A percentile compares a stretch with the other conserved stretches of the same genome.
Evolutionary conservation across 2,888 invertebrate genomes (phyloP).

Genomic region (Syritta pipiens): DNA sequence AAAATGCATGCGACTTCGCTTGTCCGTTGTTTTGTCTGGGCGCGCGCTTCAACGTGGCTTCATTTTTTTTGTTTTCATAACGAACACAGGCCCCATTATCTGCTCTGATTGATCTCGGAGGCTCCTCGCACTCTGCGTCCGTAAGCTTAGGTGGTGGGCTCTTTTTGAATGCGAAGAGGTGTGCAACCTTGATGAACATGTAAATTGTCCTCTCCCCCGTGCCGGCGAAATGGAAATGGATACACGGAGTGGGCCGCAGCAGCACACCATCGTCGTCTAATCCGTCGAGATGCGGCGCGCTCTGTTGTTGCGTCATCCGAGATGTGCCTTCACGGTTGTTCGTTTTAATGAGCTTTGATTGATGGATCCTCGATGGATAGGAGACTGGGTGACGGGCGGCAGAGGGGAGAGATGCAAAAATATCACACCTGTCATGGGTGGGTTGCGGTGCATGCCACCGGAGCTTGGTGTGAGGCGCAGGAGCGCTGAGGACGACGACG

Average conservation of each 20-base stretch:
- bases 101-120: slow-evolving; percentile 61
- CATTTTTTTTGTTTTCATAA: slow-evolving; percentile 43
- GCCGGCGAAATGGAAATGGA: slow-evolving; percentile 38
- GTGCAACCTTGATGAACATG: slow-evolving; percentile 67
- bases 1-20: not conserved
- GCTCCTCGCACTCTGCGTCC: slow-evolving; percentile 30
- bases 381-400: too few species aligned
- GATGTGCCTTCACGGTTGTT: slow-evolving; percentile 57
- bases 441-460: slow-evolving; percentile 57
- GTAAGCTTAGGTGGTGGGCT: slow-evolving; percentile 20
- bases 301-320: slow-evolving; percentile 54
- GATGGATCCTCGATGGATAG: slow-evolving; percentile 53
- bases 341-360: slow-evolving; percentile 69
- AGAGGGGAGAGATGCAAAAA: slow-evolving; percentile 36
- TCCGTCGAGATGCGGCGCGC: too few species aligned
- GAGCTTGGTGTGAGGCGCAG: slow-evolving; percentile 16
- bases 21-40: slow-evolving; percentile 6
- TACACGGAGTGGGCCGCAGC: slow-evolving; percentile 15
- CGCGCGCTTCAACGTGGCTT: slow-evolving; percentile 26
- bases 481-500: slow-evolving; percentile 33
- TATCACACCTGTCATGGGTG: slow-evolving; percentile 69
- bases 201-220: slow-evolving; percentile 50
- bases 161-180: slow-evolving; percentile 60
- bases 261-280: too few species aligned
- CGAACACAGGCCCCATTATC: slow-evolving; percentile 64